Evolutionary conservation across 2,113 vertebrate species (phyloP).

Genomic region (Podarcis muralis): DNA sequence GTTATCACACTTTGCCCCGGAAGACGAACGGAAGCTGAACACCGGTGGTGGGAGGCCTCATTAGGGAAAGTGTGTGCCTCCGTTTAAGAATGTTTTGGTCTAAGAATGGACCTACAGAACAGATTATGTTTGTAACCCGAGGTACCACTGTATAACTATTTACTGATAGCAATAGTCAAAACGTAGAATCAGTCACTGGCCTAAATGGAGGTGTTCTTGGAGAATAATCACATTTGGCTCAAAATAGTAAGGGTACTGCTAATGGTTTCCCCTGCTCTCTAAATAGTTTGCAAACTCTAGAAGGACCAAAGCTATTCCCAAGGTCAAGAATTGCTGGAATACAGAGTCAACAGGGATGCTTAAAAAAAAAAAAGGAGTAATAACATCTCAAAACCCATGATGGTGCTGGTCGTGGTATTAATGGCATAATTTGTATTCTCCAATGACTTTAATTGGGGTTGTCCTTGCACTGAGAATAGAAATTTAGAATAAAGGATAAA

Average conservation of each 20-base stretch:
- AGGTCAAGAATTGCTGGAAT: slow-evolving; percentile 1
- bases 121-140: no score
- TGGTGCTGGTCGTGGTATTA: background rate
- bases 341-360: slow-evolving; percentile 11
- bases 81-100: no score
- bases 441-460: slow-evolving; percentile 24
- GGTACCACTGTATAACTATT: background rate
- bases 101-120: no score
- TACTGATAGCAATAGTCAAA: background rate
- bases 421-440: slow-evolving; percentile 22
- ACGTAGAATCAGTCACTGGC: background rate
- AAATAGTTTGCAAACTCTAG: background rate
- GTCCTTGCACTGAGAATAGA: slow-evolving; percentile 29
- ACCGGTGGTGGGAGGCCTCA: no score
- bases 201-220: background rate
- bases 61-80: no score
- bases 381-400: background rate
- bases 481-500: slow-evolving; percentile 7
- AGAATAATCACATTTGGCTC: background rate
- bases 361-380: background rate
- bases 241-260: background rate
- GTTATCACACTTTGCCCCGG: no score
- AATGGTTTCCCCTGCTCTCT: background rate
- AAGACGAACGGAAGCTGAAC: no score
- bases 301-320: background rate